Conservation (phyloP, 2,888 invertebrate species). For the Mesorhabditis sp. region DNA sequence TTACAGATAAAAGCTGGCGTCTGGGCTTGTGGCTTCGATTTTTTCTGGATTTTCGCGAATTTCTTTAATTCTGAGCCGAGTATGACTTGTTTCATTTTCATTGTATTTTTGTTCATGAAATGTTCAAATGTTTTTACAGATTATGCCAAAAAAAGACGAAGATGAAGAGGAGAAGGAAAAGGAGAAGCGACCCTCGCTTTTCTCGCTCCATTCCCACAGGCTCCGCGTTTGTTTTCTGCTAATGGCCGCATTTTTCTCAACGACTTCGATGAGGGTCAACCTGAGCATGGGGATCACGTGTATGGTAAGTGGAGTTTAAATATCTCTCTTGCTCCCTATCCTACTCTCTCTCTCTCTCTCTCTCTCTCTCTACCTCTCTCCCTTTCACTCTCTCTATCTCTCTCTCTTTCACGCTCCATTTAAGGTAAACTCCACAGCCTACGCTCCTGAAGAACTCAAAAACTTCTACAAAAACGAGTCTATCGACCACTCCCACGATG, state of each 20-base stretch:
- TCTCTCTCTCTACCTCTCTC: too few relatives aligned
- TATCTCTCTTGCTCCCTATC: too few relatives aligned
- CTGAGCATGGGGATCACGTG: neutral
- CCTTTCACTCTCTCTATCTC: too few relatives aligned
- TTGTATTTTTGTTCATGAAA: too few relatives aligned
- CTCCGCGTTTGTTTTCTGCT: neutral
- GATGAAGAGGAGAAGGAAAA: neutral
- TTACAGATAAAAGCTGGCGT: too few relatives aligned
- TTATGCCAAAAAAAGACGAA: neutral
- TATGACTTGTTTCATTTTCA: too few relatives aligned
- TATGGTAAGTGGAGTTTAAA: neutral
- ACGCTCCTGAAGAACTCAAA: neutral
- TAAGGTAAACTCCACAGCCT: constrained; percentile 1
- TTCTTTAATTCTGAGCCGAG: too few relatives aligned
- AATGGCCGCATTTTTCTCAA: constrained; percentile 1
- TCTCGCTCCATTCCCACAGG: neutral
- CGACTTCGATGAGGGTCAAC: neutral
- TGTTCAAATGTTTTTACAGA: too few relatives aligned
- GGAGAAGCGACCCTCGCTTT: neutral
- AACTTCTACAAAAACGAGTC: neutral
- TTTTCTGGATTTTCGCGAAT: too few relatives aligned
- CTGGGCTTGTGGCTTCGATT: too few relatives aligned
- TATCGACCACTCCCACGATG: neutral
- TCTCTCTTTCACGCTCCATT: neutral
- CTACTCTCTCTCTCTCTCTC: too few relatives aligned